Evolutionary conservation across 2,797 vertebrate genomes (phyloP).

Genomic region (Myotis vivesi): DNA sequence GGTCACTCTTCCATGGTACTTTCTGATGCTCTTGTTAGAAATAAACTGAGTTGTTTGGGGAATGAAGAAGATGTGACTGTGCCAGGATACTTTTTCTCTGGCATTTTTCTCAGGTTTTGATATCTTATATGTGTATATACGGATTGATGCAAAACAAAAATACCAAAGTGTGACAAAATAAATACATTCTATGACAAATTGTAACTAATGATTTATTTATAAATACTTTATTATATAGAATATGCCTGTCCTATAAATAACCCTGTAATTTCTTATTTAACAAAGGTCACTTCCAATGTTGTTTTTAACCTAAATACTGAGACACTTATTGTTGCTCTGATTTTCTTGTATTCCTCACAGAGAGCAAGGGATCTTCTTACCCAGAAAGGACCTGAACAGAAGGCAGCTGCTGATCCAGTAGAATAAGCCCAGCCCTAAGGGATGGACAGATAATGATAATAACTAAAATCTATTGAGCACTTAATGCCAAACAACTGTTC

Average conservation of each 20-base stretch:
- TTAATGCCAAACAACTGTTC: not conserved
- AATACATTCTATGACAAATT: not conserved
- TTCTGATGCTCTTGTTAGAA: constrained; percentile 72
- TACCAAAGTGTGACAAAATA: not conserved
- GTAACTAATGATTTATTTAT: not conserved
- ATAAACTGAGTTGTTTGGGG: constrained; percentile 29
- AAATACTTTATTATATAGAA: not conserved
- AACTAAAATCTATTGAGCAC: not conserved
- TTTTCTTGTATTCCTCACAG: constrained; percentile 4
- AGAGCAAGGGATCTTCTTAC: not conserved
- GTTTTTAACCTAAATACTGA: constrained; percentile 34
- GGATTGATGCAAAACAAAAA: constrained; percentile 16
- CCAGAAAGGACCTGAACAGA: not conserved
- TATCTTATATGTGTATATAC: not conserved
- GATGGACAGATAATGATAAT: not conserved
- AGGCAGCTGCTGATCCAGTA: not conserved
- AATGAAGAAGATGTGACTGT: constrained; percentile 21
- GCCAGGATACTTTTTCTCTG: not conserved
- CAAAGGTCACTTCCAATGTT: constrained; percentile 18
- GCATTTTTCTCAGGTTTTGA: not conserved
- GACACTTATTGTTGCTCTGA: not conserved
- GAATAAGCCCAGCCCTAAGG: not conserved
- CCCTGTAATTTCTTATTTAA: not conserved
- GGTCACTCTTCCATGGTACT: constrained; percentile 73
- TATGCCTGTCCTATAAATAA: not conserved